Base-by-base conservation (phyloP, 2,113 vertebrate genomes). In the Hyaena hyaena region DNA sequence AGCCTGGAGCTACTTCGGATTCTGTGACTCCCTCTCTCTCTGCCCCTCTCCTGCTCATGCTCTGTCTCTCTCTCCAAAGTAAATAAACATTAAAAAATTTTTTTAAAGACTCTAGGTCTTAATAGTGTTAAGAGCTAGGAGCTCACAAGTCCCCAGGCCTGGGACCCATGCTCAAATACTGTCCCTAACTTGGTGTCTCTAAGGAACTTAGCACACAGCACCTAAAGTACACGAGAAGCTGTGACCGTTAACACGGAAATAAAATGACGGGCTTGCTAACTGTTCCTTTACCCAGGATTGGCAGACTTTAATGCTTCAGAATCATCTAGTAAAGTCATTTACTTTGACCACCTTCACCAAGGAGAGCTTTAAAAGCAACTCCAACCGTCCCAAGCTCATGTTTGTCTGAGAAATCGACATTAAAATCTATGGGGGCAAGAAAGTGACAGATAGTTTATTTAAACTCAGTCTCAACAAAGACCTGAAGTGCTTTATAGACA, bases 81-180 rank as follows among this genome's bases (percentile, higher is more conserved):
- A 23, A 61, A 23, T 58, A 58, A 58, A 16, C 58, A 61, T 23
- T 61, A 23, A 61, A 61, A 61, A 61, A 9, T 23, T 23, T 55
- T 55, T 55, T 55, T 2, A 61, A 61, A 86, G 73, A 35, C 58
- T 24, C 10, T 4, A 16, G 26, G 50, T 55, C 31, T 68, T 33
- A 6, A 0, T 6, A 28, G 48, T 0, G 21, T 11, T 11, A 33
- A 23, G 3, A 3, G 19, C 15, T 0, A 10, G 14, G 55, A 61
- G 66, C 17, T 33, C 31, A 0, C 21, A 0, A 8, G 9, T 80
- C 66, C 31, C 17, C 9, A 9, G 61, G 53, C 71, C 39, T 26
- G 4, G 23, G 12, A 17, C 68, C 76, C 69, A 0, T 7, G 7
- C 74, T 50, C 53, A 65, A 28, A 31, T 9, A 82, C 31, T 45